phyloP scores from a whole-genome alignment of 2,113 vertebrate genomes.

The Colinus virginianus region DNA sequence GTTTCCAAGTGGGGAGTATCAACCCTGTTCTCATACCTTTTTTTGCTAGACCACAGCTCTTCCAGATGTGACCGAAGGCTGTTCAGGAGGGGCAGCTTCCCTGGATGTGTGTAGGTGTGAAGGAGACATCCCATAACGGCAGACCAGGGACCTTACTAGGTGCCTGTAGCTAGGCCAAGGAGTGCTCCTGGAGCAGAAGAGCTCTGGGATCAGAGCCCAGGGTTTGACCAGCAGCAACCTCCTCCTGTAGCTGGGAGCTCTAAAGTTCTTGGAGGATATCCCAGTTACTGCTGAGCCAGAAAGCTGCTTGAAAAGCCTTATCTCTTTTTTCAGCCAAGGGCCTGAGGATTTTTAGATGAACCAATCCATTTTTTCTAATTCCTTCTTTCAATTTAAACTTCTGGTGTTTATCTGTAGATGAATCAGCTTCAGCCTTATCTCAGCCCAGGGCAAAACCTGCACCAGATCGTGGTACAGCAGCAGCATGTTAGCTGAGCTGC shows the following conservation, averaged over 20 bases:
- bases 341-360: background rate
- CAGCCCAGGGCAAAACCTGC: background rate
- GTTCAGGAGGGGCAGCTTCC: background rate
- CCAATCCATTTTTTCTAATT: conserved; percentile 10
- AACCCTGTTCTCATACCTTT: background rate
- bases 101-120: rapidly evolving
- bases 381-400: conserved; percentile 14
- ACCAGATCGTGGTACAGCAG: background rate
- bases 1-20: background rate
- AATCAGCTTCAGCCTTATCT: conserved; percentile 22
- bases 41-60: rapidly evolving
- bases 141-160: background rate
- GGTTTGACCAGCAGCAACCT: background rate
- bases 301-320: background rate
- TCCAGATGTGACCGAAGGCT: background rate
- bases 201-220: rapidly evolving
- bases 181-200: background rate
- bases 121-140: background rate
- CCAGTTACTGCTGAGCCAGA: background rate
- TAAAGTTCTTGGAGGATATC: background rate
- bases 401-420: conserved; percentile 2
- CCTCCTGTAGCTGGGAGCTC: background rate
- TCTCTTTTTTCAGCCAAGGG: background rate
- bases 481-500: background rate
- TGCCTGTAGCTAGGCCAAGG: background rate